Base-by-base conservation (phyloP, 2,888 invertebrate genomes). In the Drosophila prolongata region DNA sequence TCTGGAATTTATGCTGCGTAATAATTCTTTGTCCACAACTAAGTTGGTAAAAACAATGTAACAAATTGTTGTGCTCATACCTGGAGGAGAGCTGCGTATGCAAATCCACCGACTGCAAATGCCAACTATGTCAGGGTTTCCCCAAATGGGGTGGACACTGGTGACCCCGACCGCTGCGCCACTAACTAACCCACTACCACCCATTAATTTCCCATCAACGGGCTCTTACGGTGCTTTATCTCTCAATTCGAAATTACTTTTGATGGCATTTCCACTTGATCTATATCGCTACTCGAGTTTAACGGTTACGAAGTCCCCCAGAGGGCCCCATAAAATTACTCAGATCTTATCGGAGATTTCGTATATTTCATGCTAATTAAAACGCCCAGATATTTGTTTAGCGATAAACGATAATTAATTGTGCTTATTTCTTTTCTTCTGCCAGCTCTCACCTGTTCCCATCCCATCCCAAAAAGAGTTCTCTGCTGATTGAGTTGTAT, bases 341-440 rank as follows among this genome's bases (percentile, higher is more conserved):
- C 59, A 66, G 65, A 75, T 76, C 76, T 80, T 83, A 83, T 86
- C 84, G 46, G 13, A 34, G 65, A 43, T 60, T 78, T 57, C 70
- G 64, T 77, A 77, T 77, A 76, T 84, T 87, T 76, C 79, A 85
- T 77, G 84, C 83, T 81, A 83, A 87, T 85, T 79, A 77, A 68
- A 81, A 75, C 62, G 50, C 72, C 64, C 56, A 86, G 86, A 88
- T 88, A 38, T 71, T 78, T 62, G 68, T 59, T 65, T 67, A 52
- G 30, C 57, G 84, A 88, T 86, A 88, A 71, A 58, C 60, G 47
- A 75, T 86, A 84, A 83, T 88, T 84, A 86, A 88, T 88, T 80
- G 78, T 65, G 66, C 70, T 73, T 83, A 80, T 82, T 84, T 79
- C 77, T 77, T 72, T 66, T 60, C 49, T 72, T 76, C 61, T 66